Evolutionary conservation across 2,113 vertebrate species (phyloP).

Genomic region (Isurus oxyrinchus): DNA sequence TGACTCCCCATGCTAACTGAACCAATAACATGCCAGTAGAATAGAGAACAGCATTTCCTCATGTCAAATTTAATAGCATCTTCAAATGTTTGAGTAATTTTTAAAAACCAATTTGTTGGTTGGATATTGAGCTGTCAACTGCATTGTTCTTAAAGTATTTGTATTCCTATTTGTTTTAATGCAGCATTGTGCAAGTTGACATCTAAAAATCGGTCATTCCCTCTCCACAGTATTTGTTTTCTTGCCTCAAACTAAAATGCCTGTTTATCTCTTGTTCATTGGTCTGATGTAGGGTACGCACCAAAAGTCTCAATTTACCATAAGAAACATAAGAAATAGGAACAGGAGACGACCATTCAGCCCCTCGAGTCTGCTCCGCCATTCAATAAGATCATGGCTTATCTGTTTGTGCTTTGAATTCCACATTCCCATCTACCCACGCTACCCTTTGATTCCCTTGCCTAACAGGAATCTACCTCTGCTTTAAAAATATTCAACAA

Average conservation of each 20-base stretch:
- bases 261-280: not conserved
- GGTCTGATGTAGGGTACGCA: not conserved
- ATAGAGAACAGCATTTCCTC: not conserved
- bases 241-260: not conserved
- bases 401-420: no score
- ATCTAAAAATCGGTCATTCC: not conserved
- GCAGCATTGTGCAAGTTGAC: not conserved
- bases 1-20: not conserved
- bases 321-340: no score
- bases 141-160: not conserved
- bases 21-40: not conserved
- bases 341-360: no score
- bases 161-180: not conserved
- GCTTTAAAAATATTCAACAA: no score
- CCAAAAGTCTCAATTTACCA: not conserved
- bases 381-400: no score
- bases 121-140: not conserved
- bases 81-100: not conserved
- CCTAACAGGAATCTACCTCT: no score
- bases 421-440: no score
- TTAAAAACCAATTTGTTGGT: not conserved
- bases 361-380: no score
- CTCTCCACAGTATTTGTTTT: not conserved
- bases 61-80: not conserved
- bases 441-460: no score